Evolutionary conservation across 1,140 invertebrate species (phyloP).

Genomic region (Eriosoma lanigerum): DNA sequence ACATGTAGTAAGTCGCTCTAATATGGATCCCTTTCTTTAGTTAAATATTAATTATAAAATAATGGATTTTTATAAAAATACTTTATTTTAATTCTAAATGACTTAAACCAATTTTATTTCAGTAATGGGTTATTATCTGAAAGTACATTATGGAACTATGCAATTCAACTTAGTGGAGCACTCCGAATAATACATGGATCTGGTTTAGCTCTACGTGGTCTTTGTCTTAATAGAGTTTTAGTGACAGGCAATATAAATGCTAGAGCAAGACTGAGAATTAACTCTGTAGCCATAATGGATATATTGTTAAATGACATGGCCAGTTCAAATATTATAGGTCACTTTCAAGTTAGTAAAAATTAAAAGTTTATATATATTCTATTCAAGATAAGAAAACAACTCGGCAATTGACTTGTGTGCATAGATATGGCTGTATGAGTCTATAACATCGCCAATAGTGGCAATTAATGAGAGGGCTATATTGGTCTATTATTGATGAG

Average conservation of each 20-base stretch:
- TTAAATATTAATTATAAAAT: too few relatives aligned
- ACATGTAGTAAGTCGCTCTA: too few relatives aligned
- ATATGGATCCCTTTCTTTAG: too few relatives aligned
- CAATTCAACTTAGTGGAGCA: conserved; percentile 94
- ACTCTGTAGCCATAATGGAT: conserved; percentile 80
- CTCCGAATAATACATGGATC: conserved; percentile 87
- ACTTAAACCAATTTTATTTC: conserved; percentile 40
- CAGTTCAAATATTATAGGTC: conserved; percentile 68
- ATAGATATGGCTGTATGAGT: too few relatives aligned
- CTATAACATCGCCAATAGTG: too few relatives aligned
- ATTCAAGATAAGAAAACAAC: too few relatives aligned
- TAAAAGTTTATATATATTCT: too few relatives aligned
- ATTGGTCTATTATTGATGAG: too few relatives aligned
- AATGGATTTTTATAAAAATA: too few relatives aligned
- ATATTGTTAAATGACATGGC: conserved; percentile 77
- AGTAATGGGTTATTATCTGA: conserved; percentile 78
- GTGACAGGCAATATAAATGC: conserved; percentile 61
- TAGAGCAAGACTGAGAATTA: conserved; percentile 69
- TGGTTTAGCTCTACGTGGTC: conserved; percentile 68
- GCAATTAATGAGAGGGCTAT: too few relatives aligned
- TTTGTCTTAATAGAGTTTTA: conserved; percentile 92
- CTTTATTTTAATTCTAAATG: too few relatives aligned
- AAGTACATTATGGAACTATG: conserved; percentile 89
- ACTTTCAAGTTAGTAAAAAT: conserved; percentile 65
- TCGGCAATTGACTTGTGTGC: too few relatives aligned